Evolutionary conservation across 2,888 invertebrate species (phyloP), one percentile per base, ranked within the genome.

Genomic region (Lobophora halterata): DNA sequence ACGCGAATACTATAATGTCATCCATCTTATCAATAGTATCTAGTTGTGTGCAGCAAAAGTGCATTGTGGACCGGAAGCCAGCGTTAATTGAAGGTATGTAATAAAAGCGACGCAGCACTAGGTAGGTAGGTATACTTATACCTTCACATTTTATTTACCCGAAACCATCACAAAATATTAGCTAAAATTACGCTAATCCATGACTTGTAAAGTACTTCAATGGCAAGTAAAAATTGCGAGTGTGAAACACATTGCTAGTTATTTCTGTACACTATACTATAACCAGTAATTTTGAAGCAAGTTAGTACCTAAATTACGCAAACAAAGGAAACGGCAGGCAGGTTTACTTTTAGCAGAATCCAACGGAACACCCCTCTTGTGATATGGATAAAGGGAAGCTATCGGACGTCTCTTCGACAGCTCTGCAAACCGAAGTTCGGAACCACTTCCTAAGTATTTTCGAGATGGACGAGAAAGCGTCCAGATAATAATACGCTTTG

Each of bases 351-450:
- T 11, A 38, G 30, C 20, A 29, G 28, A 37, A 29, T 32, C 28
- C 23, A 21, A 20, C 42, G 50, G 51, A 50, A 62, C 61, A 58
- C 58, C 63, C 63, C 61, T 53, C 59, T 70, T 62, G 61, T 66
- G 61, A 62, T 57, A 64, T 53, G 58, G 67, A 69, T 63, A 59
- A 55, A 61, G 48, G 44, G 32, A 44, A 50, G 59, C 63, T 62
- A 69, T 66, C 68, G 63, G 61, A 54, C 64, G 70, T 59, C 61
- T 65, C 61, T 47, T 80, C 77, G 61, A 81, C 63, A 69, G 80
- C 79, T 79, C 65, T 73, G 81, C 67, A 80, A 81, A 81, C 77
- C 53, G 47, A 49, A 53, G 33, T 53, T 35, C 52, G 55, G 62
- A 70, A 67, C 71, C 66, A 58, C 69, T 68, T 64, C 55, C 63